Conservation (phyloP, 2,888 invertebrate species). For the Aethes cnicana region DNA sequence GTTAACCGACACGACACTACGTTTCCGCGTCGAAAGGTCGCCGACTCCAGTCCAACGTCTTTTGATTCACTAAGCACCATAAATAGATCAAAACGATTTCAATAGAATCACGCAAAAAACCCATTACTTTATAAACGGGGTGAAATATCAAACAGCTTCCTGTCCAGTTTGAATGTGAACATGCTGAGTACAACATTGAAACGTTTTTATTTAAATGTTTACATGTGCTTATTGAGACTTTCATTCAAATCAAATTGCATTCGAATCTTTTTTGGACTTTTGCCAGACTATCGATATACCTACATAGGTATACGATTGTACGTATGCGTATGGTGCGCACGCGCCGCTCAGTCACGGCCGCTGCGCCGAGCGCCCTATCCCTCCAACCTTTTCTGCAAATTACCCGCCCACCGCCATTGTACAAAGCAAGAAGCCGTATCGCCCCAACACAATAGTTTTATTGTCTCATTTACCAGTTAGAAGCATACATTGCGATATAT, state of each 20-base stretch:
- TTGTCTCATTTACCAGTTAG: slow-evolving; percentile 24
- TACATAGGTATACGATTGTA: neutral
- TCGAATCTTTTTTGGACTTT: slow-evolving; percentile 6
- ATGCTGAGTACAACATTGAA: neutral
- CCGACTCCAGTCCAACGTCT: slow-evolving; percentile 38
- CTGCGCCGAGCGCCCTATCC: slow-evolving; percentile 46
- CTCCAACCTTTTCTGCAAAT: slow-evolving; percentile 36
- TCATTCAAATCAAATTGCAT: slow-evolving; percentile 10
- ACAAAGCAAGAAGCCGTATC: slow-evolving; percentile 57
- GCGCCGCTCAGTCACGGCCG: slow-evolving; percentile 29
- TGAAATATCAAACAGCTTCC: neutral
- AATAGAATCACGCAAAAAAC: neutral
- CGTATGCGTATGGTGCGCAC: slow-evolving; percentile 4
- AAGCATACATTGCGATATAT: slow-evolving; percentile 18
- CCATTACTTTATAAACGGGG: neutral
- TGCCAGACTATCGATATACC: slow-evolving; percentile 11
- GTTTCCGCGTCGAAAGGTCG: slow-evolving; percentile 62
- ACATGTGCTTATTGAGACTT: neutral
- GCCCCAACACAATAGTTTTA: slow-evolving; percentile 35
- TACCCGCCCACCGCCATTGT: slow-evolving; percentile 52
- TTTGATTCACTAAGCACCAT: slow-evolving; percentile 21
- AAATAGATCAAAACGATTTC: slow-evolving; percentile 1
- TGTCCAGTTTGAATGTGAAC: neutral
- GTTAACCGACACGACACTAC: slow-evolving; percentile 44
- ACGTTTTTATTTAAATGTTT: neutral